These are phyloP conservation scores for Catocala sponsa DNA, from an alignment of 2,888 invertebrate genomes.

Conservation along the genomic window DNA sequence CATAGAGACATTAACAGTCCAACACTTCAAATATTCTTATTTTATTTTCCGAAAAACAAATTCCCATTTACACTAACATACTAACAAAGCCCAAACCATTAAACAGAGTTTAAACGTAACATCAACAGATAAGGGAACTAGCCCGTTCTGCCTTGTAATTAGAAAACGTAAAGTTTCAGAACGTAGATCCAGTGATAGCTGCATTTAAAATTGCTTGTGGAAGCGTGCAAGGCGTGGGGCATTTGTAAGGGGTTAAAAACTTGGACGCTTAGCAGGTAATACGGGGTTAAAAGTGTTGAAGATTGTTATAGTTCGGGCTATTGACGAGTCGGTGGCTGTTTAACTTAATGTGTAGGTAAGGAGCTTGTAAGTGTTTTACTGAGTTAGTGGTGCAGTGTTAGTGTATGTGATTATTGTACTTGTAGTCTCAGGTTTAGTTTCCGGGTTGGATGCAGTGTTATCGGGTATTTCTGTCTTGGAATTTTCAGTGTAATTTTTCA, in stretches of 20 bases:
- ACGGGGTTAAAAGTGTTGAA: slow-evolving; percentile 10
- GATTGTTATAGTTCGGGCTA: background rate
- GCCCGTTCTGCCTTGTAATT: slow-evolving; percentile 42
- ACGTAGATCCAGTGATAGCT: slow-evolving; percentile 47
- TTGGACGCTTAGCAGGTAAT: slow-evolving; percentile 8
- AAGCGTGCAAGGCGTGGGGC: slow-evolving; percentile 31
- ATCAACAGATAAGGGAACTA: slow-evolving; percentile 48
- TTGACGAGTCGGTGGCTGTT: background rate
- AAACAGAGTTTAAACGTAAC: slow-evolving; percentile 41
- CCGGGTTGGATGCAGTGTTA: no score
- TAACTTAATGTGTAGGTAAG: no score
- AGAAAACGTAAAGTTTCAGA: slow-evolving; percentile 50
- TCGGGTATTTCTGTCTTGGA: no score
- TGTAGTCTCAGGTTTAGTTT: no score
- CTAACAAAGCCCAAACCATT: slow-evolving; percentile 14
- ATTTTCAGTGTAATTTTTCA: no score
- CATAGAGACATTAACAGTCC: no score
- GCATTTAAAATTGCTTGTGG: slow-evolving; percentile 49
- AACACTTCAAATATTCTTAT: no score
- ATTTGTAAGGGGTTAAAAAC: slow-evolving; percentile 27
- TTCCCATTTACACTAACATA: background rate
- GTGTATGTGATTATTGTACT: no score
- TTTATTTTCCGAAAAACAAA: background rate
- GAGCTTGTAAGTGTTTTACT: no score
- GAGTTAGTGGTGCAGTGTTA: no score